Conservation (phyloP, 2,113 vertebrate genomes). For the Tympanuchus pallidicinctus region DNA sequence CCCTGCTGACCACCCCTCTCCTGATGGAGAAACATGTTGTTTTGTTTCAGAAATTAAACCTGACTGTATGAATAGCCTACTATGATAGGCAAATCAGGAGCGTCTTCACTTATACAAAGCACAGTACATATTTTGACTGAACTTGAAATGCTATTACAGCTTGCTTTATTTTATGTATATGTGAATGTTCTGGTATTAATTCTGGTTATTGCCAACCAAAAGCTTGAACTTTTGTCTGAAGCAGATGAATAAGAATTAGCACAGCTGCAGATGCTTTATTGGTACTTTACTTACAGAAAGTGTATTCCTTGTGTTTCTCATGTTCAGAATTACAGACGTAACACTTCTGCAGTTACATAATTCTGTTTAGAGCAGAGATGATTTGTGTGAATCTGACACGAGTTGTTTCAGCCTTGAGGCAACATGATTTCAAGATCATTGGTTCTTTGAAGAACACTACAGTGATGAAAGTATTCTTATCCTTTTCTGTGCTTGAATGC, state of each 20-base stretch:
- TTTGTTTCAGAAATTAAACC: background rate
- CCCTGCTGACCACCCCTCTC: no score
- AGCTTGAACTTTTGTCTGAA: background rate
- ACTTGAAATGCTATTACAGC: background rate
- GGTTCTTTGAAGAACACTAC: background rate
- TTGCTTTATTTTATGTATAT: background rate
- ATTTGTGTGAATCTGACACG: background rate
- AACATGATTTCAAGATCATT: background rate
- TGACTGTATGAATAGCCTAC: background rate
- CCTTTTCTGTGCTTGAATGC: background rate
- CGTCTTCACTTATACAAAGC: background rate
- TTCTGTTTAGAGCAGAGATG: background rate
- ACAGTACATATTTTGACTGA: background rate
- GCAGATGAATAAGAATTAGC: background rate
- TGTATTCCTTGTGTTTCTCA: background rate
- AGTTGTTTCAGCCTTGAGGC: background rate
- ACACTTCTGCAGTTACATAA: background rate
- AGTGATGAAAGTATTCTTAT: background rate
- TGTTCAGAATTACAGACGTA: rapidly evolving
- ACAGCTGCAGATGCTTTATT: background rate
- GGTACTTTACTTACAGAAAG: background rate
- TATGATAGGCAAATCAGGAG: background rate
- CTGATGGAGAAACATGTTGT: background rate
- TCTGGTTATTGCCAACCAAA: background rate
- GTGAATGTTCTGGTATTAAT: background rate